Evolutionary conservation across 1,140 invertebrate genomes (phyloP).

Genomic region (Drosophila kepulauana): DNA sequence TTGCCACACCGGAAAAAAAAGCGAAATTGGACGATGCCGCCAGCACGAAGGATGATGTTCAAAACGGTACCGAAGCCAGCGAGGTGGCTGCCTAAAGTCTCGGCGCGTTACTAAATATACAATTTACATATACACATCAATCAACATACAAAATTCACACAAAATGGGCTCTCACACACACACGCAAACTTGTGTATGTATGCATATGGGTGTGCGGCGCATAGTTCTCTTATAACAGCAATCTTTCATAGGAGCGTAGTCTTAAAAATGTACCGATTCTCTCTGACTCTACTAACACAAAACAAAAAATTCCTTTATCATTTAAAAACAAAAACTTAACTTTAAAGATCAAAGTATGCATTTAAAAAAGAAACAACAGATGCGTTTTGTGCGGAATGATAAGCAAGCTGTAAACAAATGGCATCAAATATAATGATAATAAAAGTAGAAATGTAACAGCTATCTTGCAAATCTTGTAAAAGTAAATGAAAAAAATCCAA

Average conservation of each 20-base stretch:
- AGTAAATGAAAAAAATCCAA: slow-evolving; percentile 51
- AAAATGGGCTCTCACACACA: slow-evolving; percentile 38
- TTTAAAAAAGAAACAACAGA: slow-evolving; percentile 62
- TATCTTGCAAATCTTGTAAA: slow-evolving; percentile 57
- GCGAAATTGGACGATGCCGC: slow-evolving; percentile 80
- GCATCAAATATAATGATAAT: slow-evolving; percentile 71
- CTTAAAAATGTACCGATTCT: slow-evolving; percentile 73
- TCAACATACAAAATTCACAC: slow-evolving; percentile 41
- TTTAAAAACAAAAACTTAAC: slow-evolving; percentile 72
- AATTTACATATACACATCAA: slow-evolving; percentile 66
- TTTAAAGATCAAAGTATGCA: slow-evolving; percentile 76
- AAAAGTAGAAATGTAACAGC: slow-evolving; percentile 53
- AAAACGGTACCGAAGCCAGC: slow-evolving; percentile 81
- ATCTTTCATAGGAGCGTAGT: slow-evolving; percentile 73
- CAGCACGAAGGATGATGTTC: slow-evolving; percentile 83
- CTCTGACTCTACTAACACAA: slow-evolving; percentile 73
- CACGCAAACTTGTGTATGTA: slow-evolving; percentile 13
- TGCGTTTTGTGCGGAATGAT: slow-evolving; percentile 65
- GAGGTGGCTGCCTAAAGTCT: slow-evolving; percentile 83
- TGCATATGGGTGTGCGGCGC: slow-evolving; percentile 16
- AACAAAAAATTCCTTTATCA: slow-evolving; percentile 78
- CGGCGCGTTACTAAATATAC: slow-evolving; percentile 64
- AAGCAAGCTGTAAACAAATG: slow-evolving; percentile 71
- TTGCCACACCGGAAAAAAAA: slow-evolving; percentile 84
- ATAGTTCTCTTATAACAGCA: slow-evolving; percentile 66